phyloP scores from a whole-genome alignment of 2,797 vertebrate species.

The Sebastes umbrosus region DNA sequence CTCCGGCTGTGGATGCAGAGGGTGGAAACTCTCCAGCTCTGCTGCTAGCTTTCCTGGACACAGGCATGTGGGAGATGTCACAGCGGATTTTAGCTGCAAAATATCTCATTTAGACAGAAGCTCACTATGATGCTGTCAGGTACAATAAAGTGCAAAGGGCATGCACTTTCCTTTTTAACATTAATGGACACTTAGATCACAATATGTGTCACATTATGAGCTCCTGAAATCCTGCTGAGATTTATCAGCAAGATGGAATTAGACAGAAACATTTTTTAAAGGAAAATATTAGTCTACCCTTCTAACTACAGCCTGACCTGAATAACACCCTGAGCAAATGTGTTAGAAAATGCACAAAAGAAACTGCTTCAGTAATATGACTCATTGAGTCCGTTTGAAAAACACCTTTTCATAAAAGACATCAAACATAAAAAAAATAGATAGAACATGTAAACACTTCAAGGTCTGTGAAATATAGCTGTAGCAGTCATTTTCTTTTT shows the following conservation, averaged over 20 bases:
- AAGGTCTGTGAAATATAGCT: neutral
- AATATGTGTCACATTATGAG: neutral
- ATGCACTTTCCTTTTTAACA: neutral
- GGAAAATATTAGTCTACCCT: conserved; percentile 13
- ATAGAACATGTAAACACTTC: neutral
- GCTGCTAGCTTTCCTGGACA: conserved; percentile 47
- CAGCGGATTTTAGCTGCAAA: conserved; percentile 44
- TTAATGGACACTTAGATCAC: conserved; percentile 23
- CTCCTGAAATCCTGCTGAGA: neutral
- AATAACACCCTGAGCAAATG: conserved; percentile 12
- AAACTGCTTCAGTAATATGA: conserved; percentile 10
- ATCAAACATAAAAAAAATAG: neutral
- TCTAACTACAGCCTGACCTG: conserved; percentile 12
- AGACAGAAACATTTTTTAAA: neutral
- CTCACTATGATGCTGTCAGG: conserved; percentile 9
- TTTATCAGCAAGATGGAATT: neutral
- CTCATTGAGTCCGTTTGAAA: conserved; percentile 25
- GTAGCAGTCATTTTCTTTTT: neutral
- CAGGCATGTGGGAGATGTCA: conserved; percentile 52
- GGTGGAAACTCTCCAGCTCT: conserved; percentile 51
- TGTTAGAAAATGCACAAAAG: neutral
- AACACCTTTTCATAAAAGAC: neutral
- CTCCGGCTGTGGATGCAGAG: conserved; percentile 20
- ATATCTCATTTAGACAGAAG: conserved; percentile 12
- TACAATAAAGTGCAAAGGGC: conserved; percentile 18